These are phyloP conservation scores for Prolemur simus DNA, from an alignment of 2,113 vertebrate species.

Conservation along the genomic window DNA sequence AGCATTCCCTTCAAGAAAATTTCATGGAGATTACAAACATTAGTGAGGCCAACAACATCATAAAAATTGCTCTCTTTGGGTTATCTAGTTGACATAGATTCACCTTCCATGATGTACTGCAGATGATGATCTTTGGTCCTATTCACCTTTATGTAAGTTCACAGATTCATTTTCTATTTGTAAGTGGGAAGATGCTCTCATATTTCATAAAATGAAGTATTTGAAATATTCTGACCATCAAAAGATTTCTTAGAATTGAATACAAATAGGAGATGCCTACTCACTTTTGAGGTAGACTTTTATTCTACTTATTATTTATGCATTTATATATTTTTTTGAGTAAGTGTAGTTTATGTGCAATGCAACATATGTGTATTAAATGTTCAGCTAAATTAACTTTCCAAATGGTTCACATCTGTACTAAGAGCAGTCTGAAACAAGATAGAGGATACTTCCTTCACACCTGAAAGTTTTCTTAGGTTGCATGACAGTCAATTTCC, in stretches of 20 bases:
- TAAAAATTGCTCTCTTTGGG: neutral
- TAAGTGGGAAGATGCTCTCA: neutral
- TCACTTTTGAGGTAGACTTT: neutral
- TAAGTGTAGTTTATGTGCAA: neutral
- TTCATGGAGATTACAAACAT: neutral
- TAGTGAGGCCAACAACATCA: neutral
- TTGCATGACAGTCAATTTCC: neutral
- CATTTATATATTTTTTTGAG: conserved; percentile 25
- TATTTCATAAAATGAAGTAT: neutral
- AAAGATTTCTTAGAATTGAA: neutral
- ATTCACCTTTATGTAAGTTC: neutral
- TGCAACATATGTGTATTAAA: neutral
- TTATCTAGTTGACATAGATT: neutral
- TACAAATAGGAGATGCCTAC: neutral
- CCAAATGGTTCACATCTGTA: neutral
- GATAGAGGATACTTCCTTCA: neutral
- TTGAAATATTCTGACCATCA: neutral
- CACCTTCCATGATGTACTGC: neutral
- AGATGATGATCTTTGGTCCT: neutral
- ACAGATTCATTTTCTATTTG: neutral
- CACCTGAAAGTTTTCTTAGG: neutral
- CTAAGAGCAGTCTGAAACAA: neutral
- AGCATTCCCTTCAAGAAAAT: neutral
- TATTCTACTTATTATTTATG: neutral
- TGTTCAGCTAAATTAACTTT: neutral